Conservation (phyloP, 1,140 invertebrate genomes). For the Tachypleus tridentatus region DNA sequence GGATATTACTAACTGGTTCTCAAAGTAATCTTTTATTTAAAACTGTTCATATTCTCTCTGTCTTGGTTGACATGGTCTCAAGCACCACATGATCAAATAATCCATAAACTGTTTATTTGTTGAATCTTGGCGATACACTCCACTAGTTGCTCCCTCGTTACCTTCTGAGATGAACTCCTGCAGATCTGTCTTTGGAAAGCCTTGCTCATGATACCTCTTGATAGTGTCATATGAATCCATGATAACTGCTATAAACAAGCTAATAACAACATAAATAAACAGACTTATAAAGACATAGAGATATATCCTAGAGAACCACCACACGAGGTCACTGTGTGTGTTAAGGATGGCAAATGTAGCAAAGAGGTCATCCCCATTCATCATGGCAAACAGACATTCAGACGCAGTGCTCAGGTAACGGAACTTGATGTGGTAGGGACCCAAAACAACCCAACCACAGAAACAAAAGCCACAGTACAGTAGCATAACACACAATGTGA, state of each 20-base stretch:
- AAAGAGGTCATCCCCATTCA: constrained; percentile 99
- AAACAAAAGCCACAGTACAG: constrained; percentile 75
- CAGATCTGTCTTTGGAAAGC: background rate
- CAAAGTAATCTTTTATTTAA: too few species aligned
- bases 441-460: constrained; percentile 94
- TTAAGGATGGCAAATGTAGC: constrained; percentile 94
- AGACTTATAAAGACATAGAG: constrained; percentile 91
- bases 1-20: too few species aligned
- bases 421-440: constrained; percentile 98
- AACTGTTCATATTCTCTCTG: too few species aligned
- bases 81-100: too few species aligned
- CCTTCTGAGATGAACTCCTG: background rate
- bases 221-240: constrained; percentile 99
- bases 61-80: too few species aligned
- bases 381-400: constrained; percentile 69
- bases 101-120: too few species aligned
- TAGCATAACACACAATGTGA: constrained; percentile 78
- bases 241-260: constrained; percentile 96
- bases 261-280: constrained; percentile 96
- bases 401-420: constrained; percentile 73
- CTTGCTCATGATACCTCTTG: constrained; percentile 40
- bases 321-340: constrained; percentile 54
- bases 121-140: background rate
- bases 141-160: background rate
- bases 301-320: constrained; percentile 96